Percentiles rank a stretch among this genome's conserved stretches.
Conservation (phyloP, 2,113 vertebrate species). For the Oryzias curvinotus region DNA sequence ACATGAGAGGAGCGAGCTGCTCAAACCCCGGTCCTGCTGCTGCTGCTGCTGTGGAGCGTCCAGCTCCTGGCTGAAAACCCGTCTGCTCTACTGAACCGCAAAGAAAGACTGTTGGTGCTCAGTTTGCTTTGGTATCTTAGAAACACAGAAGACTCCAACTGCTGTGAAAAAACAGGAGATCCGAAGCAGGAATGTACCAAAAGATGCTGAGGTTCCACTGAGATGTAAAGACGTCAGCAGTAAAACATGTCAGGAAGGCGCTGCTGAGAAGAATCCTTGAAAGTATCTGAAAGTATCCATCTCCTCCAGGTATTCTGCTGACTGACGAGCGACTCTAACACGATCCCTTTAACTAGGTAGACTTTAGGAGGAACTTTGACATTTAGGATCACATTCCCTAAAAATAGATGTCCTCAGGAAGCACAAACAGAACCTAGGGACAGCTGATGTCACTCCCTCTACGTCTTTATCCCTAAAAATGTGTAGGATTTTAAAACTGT, state of each 20-base stretch:
- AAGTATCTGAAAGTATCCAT: no score
- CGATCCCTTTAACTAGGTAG: constrained; percentile 43
- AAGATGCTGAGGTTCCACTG: no score
- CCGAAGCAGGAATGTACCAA: no score
- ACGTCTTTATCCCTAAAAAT: no score
- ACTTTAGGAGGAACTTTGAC: constrained; percentile 60
- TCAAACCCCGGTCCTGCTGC: constrained; percentile 10
- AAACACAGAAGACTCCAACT: no score
- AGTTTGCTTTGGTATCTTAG: background rate
- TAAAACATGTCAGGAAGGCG: no score
- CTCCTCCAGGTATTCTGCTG: constrained; percentile 2
- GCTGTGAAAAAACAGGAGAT: no score
- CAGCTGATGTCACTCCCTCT: background rate
- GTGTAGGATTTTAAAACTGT: no score
- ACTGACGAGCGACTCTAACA: constrained; percentile 19
- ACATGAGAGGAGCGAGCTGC: constrained; percentile 30
- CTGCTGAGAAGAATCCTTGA: no score
- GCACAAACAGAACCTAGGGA: background rate
- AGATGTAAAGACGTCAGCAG: no score
- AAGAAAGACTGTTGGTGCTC: background rate
- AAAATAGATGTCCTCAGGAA: constrained; percentile 62
- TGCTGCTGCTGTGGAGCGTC: background rate
- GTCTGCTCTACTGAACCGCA: background rate
- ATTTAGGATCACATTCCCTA: constrained; percentile 70
- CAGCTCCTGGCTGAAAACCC: constrained; percentile 15